Evolutionary conservation across 2,888 invertebrate genomes (phyloP).

Genomic region (Rhabditoides inermis): DNA sequence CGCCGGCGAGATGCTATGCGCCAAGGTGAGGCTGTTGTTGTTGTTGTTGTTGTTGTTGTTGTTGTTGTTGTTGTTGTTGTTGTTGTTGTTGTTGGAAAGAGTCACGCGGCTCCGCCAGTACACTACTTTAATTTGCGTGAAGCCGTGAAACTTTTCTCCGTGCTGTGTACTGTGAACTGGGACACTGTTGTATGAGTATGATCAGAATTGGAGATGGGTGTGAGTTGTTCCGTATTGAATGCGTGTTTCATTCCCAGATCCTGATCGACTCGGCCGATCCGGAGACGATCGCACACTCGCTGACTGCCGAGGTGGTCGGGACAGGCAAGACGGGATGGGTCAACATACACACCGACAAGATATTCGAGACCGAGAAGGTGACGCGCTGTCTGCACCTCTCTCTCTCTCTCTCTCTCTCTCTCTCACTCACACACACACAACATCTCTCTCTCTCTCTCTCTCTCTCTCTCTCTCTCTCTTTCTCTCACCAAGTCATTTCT

Average conservation of each 20-base stretch:
- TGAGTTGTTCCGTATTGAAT: neutral
- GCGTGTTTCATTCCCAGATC: slow-evolving; percentile 15
- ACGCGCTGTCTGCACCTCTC: too few relatives aligned
- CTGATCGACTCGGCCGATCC: slow-evolving; percentile 46
- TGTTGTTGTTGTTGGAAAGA: neutral
- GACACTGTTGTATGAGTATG: too few relatives aligned
- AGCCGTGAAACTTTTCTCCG: neutral
- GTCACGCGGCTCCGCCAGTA: neutral
- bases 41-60: neutral
- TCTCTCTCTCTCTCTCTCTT: too few relatives aligned
- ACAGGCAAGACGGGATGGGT: slow-evolving; percentile 48
- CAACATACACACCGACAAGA: slow-evolving; percentile 50
- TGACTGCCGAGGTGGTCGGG: slow-evolving; percentile 26
- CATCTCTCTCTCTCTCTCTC: too few relatives aligned
- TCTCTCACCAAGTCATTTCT: too few relatives aligned
- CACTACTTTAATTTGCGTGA: neutral
- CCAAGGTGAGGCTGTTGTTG: slow-evolving; percentile 16
- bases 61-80: neutral
- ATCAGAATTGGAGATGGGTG: too few relatives aligned
- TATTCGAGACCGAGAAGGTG: slow-evolving; percentile 49
- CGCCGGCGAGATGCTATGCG: slow-evolving; percentile 42
- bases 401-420: too few relatives aligned
- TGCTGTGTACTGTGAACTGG: too few relatives aligned
- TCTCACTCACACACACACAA: too few relatives aligned
- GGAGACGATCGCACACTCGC: slow-evolving; percentile 35